phyloP scores from a whole-genome alignment of 2,113 vertebrate species.

The Cephalophus harveyi region DNA sequence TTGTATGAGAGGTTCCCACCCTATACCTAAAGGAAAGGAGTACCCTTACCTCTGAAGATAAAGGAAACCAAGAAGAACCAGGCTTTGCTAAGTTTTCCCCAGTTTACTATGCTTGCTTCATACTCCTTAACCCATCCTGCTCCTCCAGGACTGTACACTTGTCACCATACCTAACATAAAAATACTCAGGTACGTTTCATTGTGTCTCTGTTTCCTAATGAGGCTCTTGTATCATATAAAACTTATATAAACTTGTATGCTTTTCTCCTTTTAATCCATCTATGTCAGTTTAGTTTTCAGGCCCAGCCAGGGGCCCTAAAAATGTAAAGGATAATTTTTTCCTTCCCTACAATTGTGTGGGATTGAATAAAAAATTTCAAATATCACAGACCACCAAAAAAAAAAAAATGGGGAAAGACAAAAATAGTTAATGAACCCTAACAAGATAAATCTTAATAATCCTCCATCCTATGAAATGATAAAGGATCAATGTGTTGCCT shows the following conservation, averaged over 20 bases:
- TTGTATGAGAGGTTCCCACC: neutral
- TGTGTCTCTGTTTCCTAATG: neutral
- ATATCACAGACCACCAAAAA: neutral
- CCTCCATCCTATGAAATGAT: neutral
- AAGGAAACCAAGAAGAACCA: neutral
- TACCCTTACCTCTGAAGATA: neutral
- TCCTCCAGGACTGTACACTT: neutral
- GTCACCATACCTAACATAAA: neutral
- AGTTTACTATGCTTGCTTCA: neutral
- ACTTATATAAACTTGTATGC: neutral
- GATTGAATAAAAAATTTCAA: neutral
- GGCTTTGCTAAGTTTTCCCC: neutral
- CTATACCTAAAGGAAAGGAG: neutral
- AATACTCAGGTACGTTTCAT: neutral
- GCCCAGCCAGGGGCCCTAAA: neutral
- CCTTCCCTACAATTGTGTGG: neutral
- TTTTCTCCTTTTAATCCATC: neutral
- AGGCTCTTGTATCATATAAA: neutral
- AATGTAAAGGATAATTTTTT: neutral
- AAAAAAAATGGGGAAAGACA: neutral
- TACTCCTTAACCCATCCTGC: neutral
- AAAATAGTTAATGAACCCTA: neutral
- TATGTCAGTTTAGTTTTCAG: neutral
- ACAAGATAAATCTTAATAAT: neutral
- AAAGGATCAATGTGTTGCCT: constrained; percentile 1